These are phyloP conservation scores for Clivina fossor DNA, from an alignment of 2,888 invertebrate species.

Conservation along the genomic window DNA sequence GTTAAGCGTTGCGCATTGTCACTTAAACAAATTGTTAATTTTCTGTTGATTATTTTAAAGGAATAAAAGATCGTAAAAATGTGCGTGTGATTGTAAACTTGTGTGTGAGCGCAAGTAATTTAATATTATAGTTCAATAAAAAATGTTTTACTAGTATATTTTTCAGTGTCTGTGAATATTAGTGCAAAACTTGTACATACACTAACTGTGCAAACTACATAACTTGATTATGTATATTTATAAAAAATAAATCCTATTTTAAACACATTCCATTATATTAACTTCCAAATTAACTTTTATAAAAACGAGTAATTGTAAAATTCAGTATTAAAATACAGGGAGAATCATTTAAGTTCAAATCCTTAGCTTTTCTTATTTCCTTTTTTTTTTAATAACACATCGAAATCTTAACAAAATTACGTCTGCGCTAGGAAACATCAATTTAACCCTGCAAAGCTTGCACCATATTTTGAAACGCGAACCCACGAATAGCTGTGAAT, in stretches of 20 bases:
- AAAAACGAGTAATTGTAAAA: too few species aligned
- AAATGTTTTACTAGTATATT: constrained; percentile 12
- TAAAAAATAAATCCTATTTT: constrained; percentile 29
- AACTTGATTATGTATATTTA: constrained; percentile 24
- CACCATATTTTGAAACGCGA: too few species aligned
- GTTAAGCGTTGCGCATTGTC: constrained; percentile 2
- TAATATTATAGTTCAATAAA: constrained; percentile 27
- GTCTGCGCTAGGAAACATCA: too few species aligned
- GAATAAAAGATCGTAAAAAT: constrained; percentile 11
- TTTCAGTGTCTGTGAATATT: constrained; percentile 18
- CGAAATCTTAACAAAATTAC: too few species aligned
- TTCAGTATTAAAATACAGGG: too few species aligned
- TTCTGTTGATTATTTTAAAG: constrained; percentile 24
- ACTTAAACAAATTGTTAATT: constrained; percentile 16
- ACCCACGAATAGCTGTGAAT: too few species aligned
- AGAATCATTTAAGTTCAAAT: too few species aligned
- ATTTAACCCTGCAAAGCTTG: too few species aligned
- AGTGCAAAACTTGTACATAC: constrained; percentile 16
- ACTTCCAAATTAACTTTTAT: too few species aligned
- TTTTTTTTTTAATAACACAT: too few species aligned
- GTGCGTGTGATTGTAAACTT: constrained; percentile 14
- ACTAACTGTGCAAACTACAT: constrained; percentile 8
- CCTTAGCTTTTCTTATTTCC: too few species aligned
- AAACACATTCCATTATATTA: too few species aligned
- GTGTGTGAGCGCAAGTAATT: constrained; percentile 24